A percentile compares a stretch with the other conserved stretches of the same genome.
Evolutionary conservation across 1,140 invertebrate species (phyloP).

Genomic region (Hycleus phaleratus): DNA sequence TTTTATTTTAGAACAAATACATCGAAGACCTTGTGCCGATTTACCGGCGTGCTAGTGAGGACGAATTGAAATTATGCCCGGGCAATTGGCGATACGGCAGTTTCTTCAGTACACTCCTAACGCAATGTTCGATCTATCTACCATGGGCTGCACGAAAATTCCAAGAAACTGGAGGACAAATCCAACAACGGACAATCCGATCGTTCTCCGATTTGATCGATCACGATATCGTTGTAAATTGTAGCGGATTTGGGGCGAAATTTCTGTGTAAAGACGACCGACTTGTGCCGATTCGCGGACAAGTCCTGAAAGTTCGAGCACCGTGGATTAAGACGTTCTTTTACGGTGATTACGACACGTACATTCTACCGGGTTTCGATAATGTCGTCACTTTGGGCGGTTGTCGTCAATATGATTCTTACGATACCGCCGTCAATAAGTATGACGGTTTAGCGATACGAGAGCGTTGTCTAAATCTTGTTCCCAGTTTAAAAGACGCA

Average conservation of each 20-base stretch:
- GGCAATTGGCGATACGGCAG: conserved; percentile 74
- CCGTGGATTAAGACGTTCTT: conserved; percentile 87
- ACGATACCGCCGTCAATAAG: conserved; percentile 57
- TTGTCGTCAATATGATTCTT: conserved; percentile 71
- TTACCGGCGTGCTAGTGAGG: conserved; percentile 59
- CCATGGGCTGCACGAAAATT: conserved; percentile 66
- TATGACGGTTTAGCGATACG: conserved; percentile 67
- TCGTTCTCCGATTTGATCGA: conserved; percentile 52
- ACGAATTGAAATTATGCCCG: conserved; percentile 63
- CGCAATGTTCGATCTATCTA: conserved; percentile 62
- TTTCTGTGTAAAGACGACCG: conserved; percentile 66
- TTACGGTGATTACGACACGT: conserved; percentile 75
- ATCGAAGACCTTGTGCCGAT: conserved; percentile 67
- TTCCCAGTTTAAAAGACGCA: conserved; percentile 63
- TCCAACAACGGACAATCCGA: conserved; percentile 50
- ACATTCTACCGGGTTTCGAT: conserved; percentile 71
- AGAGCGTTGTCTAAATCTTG: conserved; percentile 59
- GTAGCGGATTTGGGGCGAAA: conserved; percentile 75
- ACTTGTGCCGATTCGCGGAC: conserved; percentile 80
- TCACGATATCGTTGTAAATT: conserved; percentile 82
- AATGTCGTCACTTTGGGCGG: conserved; percentile 70
- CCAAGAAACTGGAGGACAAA: conserved; percentile 46
- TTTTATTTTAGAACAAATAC: conserved; percentile 55
- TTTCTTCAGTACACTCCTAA: conserved; percentile 69
- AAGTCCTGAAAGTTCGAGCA: conserved; percentile 77